These are phyloP conservation scores for Hyperopisus bebe DNA, from an alignment of 2,113 vertebrate genomes.

Conservation along the genomic window DNA sequence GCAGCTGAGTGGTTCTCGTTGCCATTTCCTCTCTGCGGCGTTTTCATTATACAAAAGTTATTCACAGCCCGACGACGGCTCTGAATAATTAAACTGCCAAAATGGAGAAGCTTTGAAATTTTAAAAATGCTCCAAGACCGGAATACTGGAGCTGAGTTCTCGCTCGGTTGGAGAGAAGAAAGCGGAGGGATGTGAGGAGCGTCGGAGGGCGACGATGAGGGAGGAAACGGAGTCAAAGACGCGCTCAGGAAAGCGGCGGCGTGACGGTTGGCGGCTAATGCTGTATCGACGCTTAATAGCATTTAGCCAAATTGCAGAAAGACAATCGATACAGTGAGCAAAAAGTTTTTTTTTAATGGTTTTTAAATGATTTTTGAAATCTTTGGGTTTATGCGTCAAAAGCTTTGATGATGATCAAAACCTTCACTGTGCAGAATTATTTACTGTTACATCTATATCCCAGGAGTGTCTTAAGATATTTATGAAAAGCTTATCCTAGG, in stretches of 20 bases:
- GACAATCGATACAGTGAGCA: constrained; percentile 30
- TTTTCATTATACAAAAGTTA: constrained; percentile 54
- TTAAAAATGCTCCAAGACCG: constrained; percentile 31
- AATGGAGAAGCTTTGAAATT: constrained; percentile 58
- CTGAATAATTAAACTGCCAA: constrained; percentile 60
- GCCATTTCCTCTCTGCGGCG: constrained; percentile 42
- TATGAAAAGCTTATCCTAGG: background rate
- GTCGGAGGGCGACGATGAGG: constrained; percentile 11
- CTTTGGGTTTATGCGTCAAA: background rate
- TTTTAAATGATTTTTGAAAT: background rate
- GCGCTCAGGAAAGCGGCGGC: constrained; percentile 15
- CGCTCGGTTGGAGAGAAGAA: background rate
- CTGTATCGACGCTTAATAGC: background rate
- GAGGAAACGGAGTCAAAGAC: background rate
- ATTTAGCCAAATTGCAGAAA: constrained; percentile 29
- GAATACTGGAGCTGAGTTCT: background rate
- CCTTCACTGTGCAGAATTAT: background rate
- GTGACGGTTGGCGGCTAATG: no score
- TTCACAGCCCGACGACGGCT: constrained; percentile 41
- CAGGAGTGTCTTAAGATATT: background rate
- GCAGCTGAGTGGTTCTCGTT: constrained; percentile 19
- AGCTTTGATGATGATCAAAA: background rate
- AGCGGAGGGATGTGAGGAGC: constrained; percentile 10
- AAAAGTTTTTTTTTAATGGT: background rate
- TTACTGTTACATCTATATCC: background rate